phyloP scores from a whole-genome alignment of 2,888 invertebrate genomes.

The Clunio marinus region DNA sequence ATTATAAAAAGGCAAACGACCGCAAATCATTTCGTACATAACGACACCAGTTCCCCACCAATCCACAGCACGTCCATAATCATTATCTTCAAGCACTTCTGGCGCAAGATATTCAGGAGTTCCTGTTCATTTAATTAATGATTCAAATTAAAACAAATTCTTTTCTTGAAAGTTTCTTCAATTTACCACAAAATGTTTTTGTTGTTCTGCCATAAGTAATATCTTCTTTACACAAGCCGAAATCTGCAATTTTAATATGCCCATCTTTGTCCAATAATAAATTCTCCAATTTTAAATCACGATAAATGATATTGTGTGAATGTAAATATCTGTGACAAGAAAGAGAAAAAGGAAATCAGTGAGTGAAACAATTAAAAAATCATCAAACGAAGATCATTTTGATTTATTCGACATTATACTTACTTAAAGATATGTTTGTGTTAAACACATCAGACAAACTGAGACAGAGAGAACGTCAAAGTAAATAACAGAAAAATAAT shows the following conservation, averaged over 20 bases:
- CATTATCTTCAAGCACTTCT: constrained; percentile 89
- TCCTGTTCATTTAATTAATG: constrained; percentile 46
- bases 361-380: too few relatives aligned
- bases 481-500: too few relatives aligned
- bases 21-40: constrained; percentile 99
- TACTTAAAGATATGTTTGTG: too few relatives aligned
- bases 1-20: constrained; percentile 97
- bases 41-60: constrained; percentile 99
- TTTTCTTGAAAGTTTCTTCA: not conserved
- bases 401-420: too few relatives aligned
- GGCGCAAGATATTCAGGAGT: constrained; percentile 46
- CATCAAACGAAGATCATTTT: too few relatives aligned
- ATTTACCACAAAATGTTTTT: constrained; percentile 87
- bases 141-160: not conserved
- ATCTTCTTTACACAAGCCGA: constrained; percentile 99
- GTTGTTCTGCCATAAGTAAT: constrained; percentile 94
- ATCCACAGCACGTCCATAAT: constrained; percentile 92
- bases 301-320: constrained; percentile 91
- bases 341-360: too few relatives aligned
- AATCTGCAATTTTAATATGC: constrained; percentile 99
- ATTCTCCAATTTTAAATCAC: constrained; percentile 98
- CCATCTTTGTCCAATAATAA: constrained; percentile 96
- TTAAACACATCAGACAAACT: too few relatives aligned
- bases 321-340: constrained; percentile 59
- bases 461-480: too few relatives aligned